Evolutionary conservation across 2,888 invertebrate genomes (phyloP), one percentile per base, ranked within the genome.

Genomic region (Drosophila neotestacea): DNA sequence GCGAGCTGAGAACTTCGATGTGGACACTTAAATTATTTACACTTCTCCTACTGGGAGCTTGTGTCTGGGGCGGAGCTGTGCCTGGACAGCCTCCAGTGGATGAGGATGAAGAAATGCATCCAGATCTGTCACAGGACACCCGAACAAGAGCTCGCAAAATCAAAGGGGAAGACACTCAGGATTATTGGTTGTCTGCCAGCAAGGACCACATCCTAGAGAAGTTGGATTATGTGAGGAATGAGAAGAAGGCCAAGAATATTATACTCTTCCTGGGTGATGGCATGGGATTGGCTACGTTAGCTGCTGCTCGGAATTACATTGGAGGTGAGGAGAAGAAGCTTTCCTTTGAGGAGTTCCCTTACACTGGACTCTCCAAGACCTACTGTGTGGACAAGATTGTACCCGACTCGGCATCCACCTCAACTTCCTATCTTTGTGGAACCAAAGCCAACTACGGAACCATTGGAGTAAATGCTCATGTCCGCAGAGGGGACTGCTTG

Each of bases 261-360:
- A 96, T 97, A 67, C 90, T 97, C 50, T 97, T 97, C 89, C 93
- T 98, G 5, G 97, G 97, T 0, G 97, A 97, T 89, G 97, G 97
- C 4, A 97, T 98, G 97, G 96, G 97, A 10, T 93, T 97, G 64
- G 94, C 96, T 0, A 97, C 97, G 0, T 90, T 97, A 50, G 95
- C 96, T 0, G 97, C 97, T 0, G 94, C 96, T 0, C 93, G 97
- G 72, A 95, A 94, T 0, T 95, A 95, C 87, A 93, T 95, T 2
- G 97, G 96, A 0, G 96, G 96, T 0, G 97, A 97, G 90, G 95
- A 96, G 75, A 91, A 94, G 27, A 93, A 94, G 56, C 93, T 97
- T 0, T 94, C 94, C 54, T 97, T 97, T 87, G 97, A 97, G 83
- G 93, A 94, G 5, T 97, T 97, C 84, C 96, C 96, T 0, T 94